Evolutionary conservation across 2,113 vertebrate species (phyloP).

Genomic region (Dermatemys mawii): DNA sequence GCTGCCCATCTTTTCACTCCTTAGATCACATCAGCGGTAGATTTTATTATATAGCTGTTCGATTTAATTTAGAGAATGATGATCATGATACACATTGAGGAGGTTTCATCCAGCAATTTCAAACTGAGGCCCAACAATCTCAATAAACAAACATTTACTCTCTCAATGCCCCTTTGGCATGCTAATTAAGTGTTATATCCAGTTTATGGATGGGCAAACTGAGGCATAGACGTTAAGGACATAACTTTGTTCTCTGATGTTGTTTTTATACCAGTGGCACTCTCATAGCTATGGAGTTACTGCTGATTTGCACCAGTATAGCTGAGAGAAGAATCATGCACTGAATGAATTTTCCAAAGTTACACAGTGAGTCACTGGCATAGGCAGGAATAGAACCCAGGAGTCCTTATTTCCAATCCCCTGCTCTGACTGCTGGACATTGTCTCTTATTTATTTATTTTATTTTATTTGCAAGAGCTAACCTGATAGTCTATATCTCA

Average conservation of each 20-base stretch:
- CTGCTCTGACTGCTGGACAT: too few species aligned
- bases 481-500: background rate
- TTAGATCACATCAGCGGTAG: slow-evolving; percentile 61
- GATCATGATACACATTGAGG: slow-evolving; percentile 45
- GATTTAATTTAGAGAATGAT: slow-evolving; percentile 43
- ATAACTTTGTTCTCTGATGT: background rate
- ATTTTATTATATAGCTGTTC: slow-evolving; percentile 73
- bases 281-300: background rate
- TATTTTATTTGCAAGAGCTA: too few species aligned
- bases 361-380: background rate
- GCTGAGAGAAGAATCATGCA: background rate
- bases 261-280: background rate
- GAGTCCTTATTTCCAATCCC: background rate
- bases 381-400: background rate
- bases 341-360: background rate
- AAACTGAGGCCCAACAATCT: slow-evolving; percentile 54
- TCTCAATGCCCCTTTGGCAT: background rate
- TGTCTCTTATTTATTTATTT: background rate
- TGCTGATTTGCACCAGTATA: rapidly evolving
- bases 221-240: background rate
- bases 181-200: rapidly evolving
- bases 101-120: slow-evolving; percentile 16
- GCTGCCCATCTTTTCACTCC: slow-evolving; percentile 39
- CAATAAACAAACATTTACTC: slow-evolving; percentile 60
- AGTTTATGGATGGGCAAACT: background rate